Base-by-base conservation (phyloP, 2,888 invertebrate species). In the Sarcophaga variegata region DNA sequence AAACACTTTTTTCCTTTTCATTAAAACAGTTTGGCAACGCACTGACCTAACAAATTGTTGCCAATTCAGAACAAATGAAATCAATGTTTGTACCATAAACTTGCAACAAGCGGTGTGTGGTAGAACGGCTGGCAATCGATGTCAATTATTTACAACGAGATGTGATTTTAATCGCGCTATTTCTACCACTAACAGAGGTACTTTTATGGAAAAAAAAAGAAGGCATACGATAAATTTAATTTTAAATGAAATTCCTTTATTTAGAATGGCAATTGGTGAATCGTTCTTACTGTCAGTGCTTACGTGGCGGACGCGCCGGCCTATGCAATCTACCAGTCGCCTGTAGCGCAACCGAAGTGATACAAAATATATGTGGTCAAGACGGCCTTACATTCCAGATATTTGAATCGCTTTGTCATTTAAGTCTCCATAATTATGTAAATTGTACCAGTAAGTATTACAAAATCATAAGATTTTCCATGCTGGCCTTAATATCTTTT, bases 401-500 rank as follows among this genome's bases (percentile, higher is more conserved):
- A 20, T 85, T 85, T 17, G 64, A 47, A 12, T 81, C 85, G 4
- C 63, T 45, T 2, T 85, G 85, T 63, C 81, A 81, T n/a, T 22
- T 81, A 4, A 47, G 37, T 2, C 77, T 54, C 2, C 49, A 66
- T 20, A 85, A 81, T 22, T 81, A 49, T 54, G 12, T 37, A 2
- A 72, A 17, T 10, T 85, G 85, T 74, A 77, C 63, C 25, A 78
- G 85, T 85, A 47, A 81, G 81, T 76, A 37, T n/a, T 22, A 37
- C 8, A 37, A 37, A 3, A 8, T 37, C 37, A 8, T 10, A 10
- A 37, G 10, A 8, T 60, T 60, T n/a, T 25, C 37, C 4, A 37
- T 37, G 12, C 37, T 66, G 5, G 1, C 1, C n/a, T 25, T 75
- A 4, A 11, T 27, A 27, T 27, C 4, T 62, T 47, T 62, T 62